Evolutionary conservation across 2,113 vertebrate genomes (phyloP).

Genomic region (Gavialis gangeticus): DNA sequence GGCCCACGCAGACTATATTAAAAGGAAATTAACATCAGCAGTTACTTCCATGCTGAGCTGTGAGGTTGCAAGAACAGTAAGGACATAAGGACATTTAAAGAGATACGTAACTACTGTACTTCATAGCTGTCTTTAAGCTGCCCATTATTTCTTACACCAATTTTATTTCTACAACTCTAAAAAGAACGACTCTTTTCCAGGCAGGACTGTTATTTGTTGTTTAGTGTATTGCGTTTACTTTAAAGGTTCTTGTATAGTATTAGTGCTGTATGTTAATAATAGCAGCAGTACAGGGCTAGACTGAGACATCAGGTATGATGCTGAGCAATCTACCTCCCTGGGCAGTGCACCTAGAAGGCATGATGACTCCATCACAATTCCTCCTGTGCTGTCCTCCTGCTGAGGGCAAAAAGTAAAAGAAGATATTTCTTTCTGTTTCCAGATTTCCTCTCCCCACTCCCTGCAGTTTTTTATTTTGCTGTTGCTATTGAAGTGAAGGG

Average conservation of each 20-base stretch:
- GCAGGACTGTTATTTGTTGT: background rate
- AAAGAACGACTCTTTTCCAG: background rate
- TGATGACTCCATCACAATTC: no score
- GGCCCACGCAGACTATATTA: background rate
- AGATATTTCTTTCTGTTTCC: no score
- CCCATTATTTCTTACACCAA: background rate
- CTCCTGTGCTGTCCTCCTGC: no score
- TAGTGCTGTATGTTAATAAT: background rate
- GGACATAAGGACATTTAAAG: fast-evolving
- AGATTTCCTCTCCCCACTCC: no score
- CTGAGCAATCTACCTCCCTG: background rate
- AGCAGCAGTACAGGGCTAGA: background rate
- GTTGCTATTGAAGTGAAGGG: no score
- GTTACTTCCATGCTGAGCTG: background rate
- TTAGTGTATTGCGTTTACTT: fast-evolving
- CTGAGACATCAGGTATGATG: no score
- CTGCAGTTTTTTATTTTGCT: no score
- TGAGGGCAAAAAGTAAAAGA: no score
- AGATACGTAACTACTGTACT: background rate
- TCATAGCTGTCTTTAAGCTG: background rate
- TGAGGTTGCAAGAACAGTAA: background rate
- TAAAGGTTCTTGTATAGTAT: background rate
- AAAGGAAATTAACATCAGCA: background rate
- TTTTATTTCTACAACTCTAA: background rate
- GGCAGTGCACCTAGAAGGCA: background rate